Evolutionary conservation across 2,797 vertebrate species (phyloP).

Genomic region (Chelmon rostratus): DNA sequence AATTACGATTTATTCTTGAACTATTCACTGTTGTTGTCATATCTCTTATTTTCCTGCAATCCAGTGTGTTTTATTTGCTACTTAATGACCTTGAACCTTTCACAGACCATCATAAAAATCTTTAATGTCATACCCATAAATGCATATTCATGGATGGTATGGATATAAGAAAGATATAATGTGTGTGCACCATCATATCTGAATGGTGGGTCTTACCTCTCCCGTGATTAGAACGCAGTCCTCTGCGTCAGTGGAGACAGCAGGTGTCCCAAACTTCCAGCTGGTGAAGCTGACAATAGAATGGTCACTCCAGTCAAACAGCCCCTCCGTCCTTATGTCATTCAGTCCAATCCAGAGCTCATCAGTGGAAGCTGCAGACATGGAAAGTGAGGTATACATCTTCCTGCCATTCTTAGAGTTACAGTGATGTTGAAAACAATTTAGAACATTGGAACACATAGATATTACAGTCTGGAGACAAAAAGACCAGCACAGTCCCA

Average conservation of each 20-base stretch:
- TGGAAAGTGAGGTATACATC: not conserved
- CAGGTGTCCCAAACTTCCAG: constrained; percentile 91
- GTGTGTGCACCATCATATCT: not conserved
- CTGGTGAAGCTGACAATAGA: constrained; percentile 88
- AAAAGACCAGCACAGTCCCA: not conserved
- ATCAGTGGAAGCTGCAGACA: constrained; percentile 84
- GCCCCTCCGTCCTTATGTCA: constrained; percentile 89
- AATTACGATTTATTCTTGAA: too few relatives aligned
- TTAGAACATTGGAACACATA: not conserved
- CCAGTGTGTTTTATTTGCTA: too few relatives aligned
- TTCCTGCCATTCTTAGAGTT: too few relatives aligned
- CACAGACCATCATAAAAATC: too few relatives aligned
- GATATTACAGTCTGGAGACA: not conserved
- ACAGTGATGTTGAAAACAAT: not conserved
- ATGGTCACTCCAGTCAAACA: constrained; percentile 95
- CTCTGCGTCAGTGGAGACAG: constrained; percentile 80
- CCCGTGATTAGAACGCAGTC: constrained; percentile 93
- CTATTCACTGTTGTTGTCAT: too few relatives aligned
- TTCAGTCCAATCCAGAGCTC: constrained; percentile 96
- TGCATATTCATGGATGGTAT: too few relatives aligned
- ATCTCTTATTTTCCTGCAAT: too few relatives aligned
- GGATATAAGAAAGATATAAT: not conserved
- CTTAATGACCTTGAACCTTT: too few relatives aligned
- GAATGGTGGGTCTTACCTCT: constrained; percentile 81
- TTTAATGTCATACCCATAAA: too few relatives aligned